Evolutionary conservation across 2,888 invertebrate genomes (phyloP), one percentile per base, ranked within the genome.

Genomic region (Chorisops tibialis): DNA sequence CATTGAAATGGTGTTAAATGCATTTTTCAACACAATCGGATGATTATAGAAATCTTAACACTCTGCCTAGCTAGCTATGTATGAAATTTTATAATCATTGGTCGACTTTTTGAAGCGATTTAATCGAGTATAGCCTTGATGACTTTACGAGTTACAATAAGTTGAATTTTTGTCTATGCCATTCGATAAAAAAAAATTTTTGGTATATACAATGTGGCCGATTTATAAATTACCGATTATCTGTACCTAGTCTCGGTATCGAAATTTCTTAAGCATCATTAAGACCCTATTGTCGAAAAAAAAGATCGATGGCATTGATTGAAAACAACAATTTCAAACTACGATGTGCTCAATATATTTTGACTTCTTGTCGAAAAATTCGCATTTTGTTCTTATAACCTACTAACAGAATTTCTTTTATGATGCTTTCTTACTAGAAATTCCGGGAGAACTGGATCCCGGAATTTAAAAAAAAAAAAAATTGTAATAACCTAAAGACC

Each of bases 111-210:
- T 56, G 30, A 56, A 56, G 56, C 35, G 56, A 43, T 43, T 45
- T 56, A 56, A 56, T 56, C 43, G 56, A 39, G 22, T 7, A n/a
- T 11, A 56, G 45, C 56, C 56, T 56, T 56, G 56, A 56, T 56
- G 56, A 45, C 45, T 56, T 6, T 7, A 22, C 50, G 24, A 16
- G 11, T 56, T 16, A 54, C 37, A 41, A 39, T 54, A 35, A 12
- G 22, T 39, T 22, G 18, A 12, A 21, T 54, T 22, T 39, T 37
- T 38, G 38, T 16, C 14, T 30, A 35, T 38, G 38, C 30, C 30
- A 30, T n/a, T n/a, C n/a, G n/a, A n/a, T 30, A 30, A 30, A 30
- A n/a, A n/a, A n/a, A n/a, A n/a, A n/a, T n/a, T n/a, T 16, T 18
- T 12, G 22, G n/a, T 12, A 47, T 16, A 45, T 21, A 21, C 22